Percentiles rank a stretch among this genome's conserved stretches.
Evolutionary conservation across 1,140 invertebrate species (phyloP).

Genomic region (Sminthurides bifidus): DNA sequence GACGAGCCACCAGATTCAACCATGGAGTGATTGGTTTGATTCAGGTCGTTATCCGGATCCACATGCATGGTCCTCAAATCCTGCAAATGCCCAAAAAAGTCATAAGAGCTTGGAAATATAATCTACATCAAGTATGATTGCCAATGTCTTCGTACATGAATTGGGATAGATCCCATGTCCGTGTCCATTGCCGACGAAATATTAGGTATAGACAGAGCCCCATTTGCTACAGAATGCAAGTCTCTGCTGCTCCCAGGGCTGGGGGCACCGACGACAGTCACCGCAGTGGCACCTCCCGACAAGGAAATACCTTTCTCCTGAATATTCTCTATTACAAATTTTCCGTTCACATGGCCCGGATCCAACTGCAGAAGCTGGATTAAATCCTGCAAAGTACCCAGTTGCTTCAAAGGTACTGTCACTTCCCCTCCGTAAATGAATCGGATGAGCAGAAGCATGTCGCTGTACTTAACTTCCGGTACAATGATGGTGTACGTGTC

Average conservation of each 20-base stretch:
- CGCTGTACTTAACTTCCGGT: constrained; percentile 29
- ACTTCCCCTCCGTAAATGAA: constrained; percentile 33
- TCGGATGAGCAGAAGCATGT: constrained; percentile 29
- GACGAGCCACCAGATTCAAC: constrained; percentile 15
- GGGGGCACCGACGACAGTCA: constrained; percentile 15
- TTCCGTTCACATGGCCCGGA: constrained; percentile 30
- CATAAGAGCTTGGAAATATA: not conserved
- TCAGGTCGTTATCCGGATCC: constrained; percentile 11
- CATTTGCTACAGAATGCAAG: not conserved
- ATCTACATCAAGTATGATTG: not conserved
- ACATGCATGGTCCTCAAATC: constrained; percentile 12
- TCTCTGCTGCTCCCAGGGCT: not conserved
- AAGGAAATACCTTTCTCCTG: constrained; percentile 22
- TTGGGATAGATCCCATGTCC: constrained; percentile 18
- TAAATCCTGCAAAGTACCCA: constrained; percentile 31
- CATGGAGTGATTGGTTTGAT: constrained; percentile 5
- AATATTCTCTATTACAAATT: constrained; percentile 32
- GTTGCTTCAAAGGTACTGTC: constrained; percentile 30
- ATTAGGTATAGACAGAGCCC: not conserved
- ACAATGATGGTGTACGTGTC: constrained; percentile 26
- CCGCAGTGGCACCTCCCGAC: constrained; percentile 2
- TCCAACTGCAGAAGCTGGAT: constrained; percentile 32
- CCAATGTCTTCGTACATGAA: constrained; percentile 7
- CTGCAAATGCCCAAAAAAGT: not conserved
- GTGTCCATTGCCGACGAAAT: constrained; percentile 9